phyloP scores from a whole-genome alignment of 2,113 vertebrate genomes.

The Mustelus asterias region DNA sequence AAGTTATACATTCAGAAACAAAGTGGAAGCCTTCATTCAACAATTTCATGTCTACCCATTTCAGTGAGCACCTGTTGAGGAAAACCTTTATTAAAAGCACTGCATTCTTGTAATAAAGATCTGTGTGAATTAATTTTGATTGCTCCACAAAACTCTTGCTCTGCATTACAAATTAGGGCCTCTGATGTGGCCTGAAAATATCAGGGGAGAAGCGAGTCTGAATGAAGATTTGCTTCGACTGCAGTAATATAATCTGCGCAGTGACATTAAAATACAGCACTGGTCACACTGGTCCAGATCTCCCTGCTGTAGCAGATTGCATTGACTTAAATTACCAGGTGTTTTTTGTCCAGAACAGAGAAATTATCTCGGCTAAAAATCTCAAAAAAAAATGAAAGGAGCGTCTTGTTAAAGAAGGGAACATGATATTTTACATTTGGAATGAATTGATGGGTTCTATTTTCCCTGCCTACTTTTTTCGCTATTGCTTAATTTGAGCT shows the following conservation, averaged over 20 bases:
- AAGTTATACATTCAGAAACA: constrained; percentile 54
- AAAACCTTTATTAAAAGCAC: constrained; percentile 60
- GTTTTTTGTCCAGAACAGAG: constrained; percentile 70
- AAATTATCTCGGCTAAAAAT: constrained; percentile 72
- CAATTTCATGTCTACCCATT: constrained; percentile 57
- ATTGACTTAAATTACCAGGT: constrained; percentile 74
- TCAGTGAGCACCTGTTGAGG: constrained; percentile 62
- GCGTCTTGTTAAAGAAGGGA: background rate
- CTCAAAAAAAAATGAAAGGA: constrained; percentile 68
- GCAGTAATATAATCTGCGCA: constrained; percentile 81
- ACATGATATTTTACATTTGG: constrained; percentile 30
- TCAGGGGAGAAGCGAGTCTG: constrained; percentile 50
- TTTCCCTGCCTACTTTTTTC: constrained; percentile 12
- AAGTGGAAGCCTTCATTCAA: constrained; percentile 59
- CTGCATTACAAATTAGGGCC: constrained; percentile 56
- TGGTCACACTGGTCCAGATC: constrained; percentile 61
- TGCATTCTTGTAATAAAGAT: constrained; percentile 48
- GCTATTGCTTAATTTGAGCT: background rate
- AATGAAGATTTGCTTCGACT: constrained; percentile 65
- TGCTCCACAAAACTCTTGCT: constrained; percentile 53
- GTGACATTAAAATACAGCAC: constrained; percentile 77
- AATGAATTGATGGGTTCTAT: background rate
- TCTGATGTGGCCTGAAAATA: constrained; percentile 47
- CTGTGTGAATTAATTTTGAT: constrained; percentile 62
- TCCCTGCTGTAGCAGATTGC: constrained; percentile 67